Conservation (phyloP, 2,888 invertebrate species). For the Dysmachus trigonus region DNA sequence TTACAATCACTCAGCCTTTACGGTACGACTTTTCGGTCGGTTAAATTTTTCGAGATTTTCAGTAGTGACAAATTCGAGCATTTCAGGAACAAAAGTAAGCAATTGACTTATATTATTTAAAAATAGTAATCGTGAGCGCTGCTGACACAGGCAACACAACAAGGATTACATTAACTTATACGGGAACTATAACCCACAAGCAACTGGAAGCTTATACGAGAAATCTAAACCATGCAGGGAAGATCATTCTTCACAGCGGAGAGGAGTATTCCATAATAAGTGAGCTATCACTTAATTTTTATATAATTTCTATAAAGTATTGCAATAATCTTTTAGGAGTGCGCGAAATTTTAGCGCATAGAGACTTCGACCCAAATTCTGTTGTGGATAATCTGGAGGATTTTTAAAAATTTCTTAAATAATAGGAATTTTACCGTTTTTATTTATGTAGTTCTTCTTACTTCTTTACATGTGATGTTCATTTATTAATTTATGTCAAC, state of each 20-base stretch:
- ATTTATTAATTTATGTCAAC: background rate
- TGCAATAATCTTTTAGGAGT: background rate
- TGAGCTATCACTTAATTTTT: background rate
- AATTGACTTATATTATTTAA: background rate
- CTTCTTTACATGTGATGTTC: background rate
- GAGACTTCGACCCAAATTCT: conserved; percentile 28
- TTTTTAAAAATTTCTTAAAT: background rate
- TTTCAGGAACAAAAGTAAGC: conserved; percentile 41
- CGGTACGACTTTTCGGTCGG: conserved; percentile 44
- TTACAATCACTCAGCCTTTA: conserved; percentile 40
- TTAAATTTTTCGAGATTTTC: conserved; percentile 48
- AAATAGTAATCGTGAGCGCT: conserved; percentile 25
- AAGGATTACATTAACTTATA: conserved; percentile 40
- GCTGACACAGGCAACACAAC: conserved; percentile 21
- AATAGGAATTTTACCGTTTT: background rate
- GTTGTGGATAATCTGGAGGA: conserved; percentile 12
- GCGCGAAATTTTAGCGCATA: background rate
- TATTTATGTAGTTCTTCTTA: conserved; percentile 5
- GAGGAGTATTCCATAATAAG: conserved; percentile 17
- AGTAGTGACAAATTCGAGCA: conserved; percentile 44
- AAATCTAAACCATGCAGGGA: conserved; percentile 44
- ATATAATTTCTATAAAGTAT: background rate
- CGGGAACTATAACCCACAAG: conserved; percentile 44
- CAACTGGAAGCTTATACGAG: conserved; percentile 46
- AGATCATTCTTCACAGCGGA: conserved; percentile 40